Evolutionary conservation across 1,140 invertebrate species (phyloP).

Genomic region (Drosophila ironensis): DNA sequence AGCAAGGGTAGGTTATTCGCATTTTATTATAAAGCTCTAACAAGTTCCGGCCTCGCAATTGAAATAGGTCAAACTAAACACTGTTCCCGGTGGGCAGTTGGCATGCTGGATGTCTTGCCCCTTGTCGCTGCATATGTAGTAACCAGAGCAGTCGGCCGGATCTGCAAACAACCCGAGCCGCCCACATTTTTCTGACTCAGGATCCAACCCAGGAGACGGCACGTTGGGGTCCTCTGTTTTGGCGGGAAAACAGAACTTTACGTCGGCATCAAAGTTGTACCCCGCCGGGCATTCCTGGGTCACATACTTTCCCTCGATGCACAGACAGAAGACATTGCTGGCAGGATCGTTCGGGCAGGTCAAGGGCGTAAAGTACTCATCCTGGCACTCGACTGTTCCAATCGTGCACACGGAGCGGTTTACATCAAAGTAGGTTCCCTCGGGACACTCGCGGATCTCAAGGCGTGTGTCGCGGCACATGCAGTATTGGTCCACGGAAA

Average conservation of each 20-base stretch:
- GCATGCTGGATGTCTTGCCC: slow-evolving; percentile 3
- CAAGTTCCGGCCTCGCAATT: slow-evolving; percentile 36
- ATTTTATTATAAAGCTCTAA: no score
- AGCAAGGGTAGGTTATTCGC: no score
- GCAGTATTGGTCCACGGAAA: neutral
- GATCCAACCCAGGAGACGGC: no score
- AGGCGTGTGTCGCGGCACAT: neutral
- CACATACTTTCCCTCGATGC: slow-evolving; percentile 1
- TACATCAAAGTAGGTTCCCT: slow-evolving; percentile 15
- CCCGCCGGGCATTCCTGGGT: neutral
- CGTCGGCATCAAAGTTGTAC: neutral
- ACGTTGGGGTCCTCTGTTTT: neutral
- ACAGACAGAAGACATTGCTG: neutral
- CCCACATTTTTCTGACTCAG: slow-evolving; percentile 17
- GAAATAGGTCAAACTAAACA: slow-evolving; percentile 24
- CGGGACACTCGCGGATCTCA: slow-evolving; percentile 4
- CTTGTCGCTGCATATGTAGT: slow-evolving; percentile 30
- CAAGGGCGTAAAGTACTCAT: neutral
- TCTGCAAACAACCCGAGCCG: slow-evolving; percentile 36
- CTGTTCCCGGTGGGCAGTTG: slow-evolving; percentile 12
- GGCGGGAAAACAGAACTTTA: neutral
- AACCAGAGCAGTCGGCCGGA: slow-evolving; percentile 37
- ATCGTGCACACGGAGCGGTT: neutral
- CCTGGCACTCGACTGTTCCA: slow-evolving; percentile 9
- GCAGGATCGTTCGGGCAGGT: neutral